Conservation (phyloP, 2,888 invertebrate genomes). For the Bhutanitis thaidina region DNA sequence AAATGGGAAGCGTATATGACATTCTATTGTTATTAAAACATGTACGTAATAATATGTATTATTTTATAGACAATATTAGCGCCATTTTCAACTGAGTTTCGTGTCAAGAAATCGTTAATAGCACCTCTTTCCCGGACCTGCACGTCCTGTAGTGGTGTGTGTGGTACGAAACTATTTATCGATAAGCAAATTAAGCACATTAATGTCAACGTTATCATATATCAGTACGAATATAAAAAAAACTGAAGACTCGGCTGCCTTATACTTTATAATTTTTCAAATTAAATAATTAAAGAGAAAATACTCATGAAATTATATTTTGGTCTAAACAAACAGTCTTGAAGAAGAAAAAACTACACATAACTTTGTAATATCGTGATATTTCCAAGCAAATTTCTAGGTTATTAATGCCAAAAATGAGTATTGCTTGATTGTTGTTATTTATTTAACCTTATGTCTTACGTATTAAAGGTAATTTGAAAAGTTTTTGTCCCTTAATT, state of each 20-base stretch:
- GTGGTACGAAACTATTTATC: not conserved
- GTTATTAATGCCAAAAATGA: not conserved
- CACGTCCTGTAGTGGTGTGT: not conserved
- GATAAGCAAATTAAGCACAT: not conserved
- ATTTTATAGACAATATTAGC: too few relatives aligned
- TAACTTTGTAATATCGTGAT: not conserved
- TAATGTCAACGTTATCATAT: too few relatives aligned
- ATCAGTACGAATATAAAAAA: too few relatives aligned
- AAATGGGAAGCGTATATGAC: too few relatives aligned
- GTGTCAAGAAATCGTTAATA: not conserved
- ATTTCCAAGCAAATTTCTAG: not conserved
- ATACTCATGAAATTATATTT: too few relatives aligned
- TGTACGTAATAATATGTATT: too few relatives aligned
- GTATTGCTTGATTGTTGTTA: constrained; percentile 4
- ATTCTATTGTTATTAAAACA: too few relatives aligned
- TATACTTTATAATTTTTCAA: too few relatives aligned
- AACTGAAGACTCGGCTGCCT: too few relatives aligned
- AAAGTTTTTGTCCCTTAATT: constrained; percentile 18
- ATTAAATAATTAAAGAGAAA: too few relatives aligned
- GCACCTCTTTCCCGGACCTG: not conserved
- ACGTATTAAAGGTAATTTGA: constrained; percentile 1
- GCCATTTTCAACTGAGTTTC: not conserved
- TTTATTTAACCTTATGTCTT: constrained; percentile 8
- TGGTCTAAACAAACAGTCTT: too few relatives aligned
- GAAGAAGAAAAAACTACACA: too few relatives aligned